Percentiles rank a stretch among this genome's conserved stretches.
These are phyloP conservation scores for Herminia tarsipennalis DNA, from an alignment of 2,888 invertebrate genomes.

Conservation along the genomic window DNA sequence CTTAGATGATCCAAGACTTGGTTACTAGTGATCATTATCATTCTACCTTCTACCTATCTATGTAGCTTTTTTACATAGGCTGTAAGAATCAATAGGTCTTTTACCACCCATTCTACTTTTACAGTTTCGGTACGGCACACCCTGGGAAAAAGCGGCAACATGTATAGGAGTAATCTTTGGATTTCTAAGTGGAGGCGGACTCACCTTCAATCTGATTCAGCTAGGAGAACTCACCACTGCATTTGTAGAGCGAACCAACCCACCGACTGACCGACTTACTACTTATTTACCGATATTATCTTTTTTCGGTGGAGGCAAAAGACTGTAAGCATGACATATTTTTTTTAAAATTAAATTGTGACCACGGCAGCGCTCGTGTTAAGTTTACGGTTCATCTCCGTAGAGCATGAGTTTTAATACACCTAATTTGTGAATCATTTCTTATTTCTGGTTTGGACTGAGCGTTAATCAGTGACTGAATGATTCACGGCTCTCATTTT, in stretches of 20 bases:
- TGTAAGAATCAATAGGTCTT: not conserved
- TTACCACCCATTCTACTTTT: no score
- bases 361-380: no score
- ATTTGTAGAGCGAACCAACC: conserved; percentile 79
- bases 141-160: conserved; percentile 60
- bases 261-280: conserved; percentile 47
- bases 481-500: no score
- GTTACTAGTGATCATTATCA: no score
- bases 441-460: no score
- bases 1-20: no score
- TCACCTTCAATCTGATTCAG: conserved; percentile 84
- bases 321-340: conserved; percentile 57
- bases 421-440: no score
- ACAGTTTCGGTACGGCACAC: conserved; percentile 71
- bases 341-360: not conserved
- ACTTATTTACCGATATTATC: conserved; percentile 60
- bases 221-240: conserved; percentile 87
- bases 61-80: no score
- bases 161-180: conserved; percentile 59
- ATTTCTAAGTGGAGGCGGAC: conserved; percentile 67
- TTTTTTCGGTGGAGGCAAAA: conserved; percentile 66
- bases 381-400: no score
- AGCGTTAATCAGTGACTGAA: no score
- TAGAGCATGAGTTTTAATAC: no score
- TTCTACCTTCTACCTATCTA: no score